phyloP scores from a whole-genome alignment of 2,888 invertebrate genomes.

The Lapara coniferarum region DNA sequence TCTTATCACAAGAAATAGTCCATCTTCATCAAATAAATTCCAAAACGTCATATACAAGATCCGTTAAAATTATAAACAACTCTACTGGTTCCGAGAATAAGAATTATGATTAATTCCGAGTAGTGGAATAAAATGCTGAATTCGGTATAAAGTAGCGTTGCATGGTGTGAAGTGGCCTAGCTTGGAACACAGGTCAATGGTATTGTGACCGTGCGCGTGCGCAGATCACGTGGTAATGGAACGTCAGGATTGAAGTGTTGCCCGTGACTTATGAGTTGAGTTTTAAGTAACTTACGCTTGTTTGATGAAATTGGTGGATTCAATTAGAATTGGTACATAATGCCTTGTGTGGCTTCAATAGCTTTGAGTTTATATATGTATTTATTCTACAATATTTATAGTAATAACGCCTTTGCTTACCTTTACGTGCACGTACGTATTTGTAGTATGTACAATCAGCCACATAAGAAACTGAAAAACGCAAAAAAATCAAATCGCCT shows the following conservation, averaged over 20 bases:
- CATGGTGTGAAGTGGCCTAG: slow-evolving; percentile 1
- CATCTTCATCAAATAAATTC: neutral
- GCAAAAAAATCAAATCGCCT: too few species aligned
- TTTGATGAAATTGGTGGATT: too few species aligned
- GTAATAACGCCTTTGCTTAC: too few species aligned
- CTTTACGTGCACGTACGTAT: too few species aligned
- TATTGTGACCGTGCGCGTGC: slow-evolving; percentile 52
- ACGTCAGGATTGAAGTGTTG: neutral
- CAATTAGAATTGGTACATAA: too few species aligned
- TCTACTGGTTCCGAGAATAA: slow-evolving; percentile 9
- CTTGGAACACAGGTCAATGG: slow-evolving; percentile 63
- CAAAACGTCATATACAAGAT: neutral
- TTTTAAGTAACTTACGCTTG: too few species aligned
- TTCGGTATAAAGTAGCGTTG: neutral
- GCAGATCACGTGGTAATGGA: slow-evolving; percentile 35
- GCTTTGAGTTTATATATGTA: too few species aligned
- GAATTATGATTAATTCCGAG: slow-evolving; percentile 6
- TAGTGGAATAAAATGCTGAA: slow-evolving; percentile 7
- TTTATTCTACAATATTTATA: too few species aligned
- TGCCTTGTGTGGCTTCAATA: too few species aligned
- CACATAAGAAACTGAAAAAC: too few species aligned
- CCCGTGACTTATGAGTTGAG: too few species aligned
- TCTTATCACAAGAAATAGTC: neutral
- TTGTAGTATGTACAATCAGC: too few species aligned
- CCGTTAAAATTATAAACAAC: neutral